Conservation (phyloP, 2,113 vertebrate species). For the Cavia aperea region DNA sequence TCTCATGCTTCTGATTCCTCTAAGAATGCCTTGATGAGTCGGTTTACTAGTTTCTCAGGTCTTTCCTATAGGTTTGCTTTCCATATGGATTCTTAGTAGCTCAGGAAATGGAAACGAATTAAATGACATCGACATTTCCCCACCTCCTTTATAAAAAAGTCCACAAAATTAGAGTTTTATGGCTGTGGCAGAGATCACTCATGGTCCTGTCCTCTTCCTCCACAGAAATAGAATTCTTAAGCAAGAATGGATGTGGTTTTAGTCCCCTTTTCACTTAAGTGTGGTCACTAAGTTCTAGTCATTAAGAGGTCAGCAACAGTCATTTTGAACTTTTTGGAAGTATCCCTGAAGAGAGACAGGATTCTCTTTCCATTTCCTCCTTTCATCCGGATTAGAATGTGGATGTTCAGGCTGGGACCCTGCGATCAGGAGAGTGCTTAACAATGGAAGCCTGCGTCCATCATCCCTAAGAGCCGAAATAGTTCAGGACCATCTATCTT, state of each 20-base stretch:
- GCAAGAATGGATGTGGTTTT: neutral
- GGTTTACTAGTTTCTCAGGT: neutral
- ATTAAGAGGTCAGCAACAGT: neutral
- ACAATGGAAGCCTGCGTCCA: neutral
- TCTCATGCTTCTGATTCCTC: neutral
- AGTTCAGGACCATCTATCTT: neutral
- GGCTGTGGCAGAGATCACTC: neutral
- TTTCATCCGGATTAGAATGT: neutral
- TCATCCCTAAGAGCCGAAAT: neutral
- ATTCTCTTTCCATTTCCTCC: neutral
- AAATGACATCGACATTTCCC: neutral
- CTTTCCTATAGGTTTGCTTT: neutral
- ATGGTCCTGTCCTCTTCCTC: neutral
- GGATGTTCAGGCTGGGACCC: neutral
- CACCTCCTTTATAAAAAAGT: neutral
- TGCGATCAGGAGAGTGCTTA: neutral
- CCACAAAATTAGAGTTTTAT: neutral
- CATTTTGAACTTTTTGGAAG: neutral
- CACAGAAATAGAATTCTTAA: neutral
- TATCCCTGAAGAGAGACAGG: neutral
- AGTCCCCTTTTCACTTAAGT: neutral
- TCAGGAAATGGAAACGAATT: neutral
- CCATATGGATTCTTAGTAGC: neutral
- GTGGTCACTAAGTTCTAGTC: neutral
- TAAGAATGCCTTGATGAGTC: neutral